Conservation (phyloP, 2,113 vertebrate genomes). For the Macrotis lagotis region DNA sequence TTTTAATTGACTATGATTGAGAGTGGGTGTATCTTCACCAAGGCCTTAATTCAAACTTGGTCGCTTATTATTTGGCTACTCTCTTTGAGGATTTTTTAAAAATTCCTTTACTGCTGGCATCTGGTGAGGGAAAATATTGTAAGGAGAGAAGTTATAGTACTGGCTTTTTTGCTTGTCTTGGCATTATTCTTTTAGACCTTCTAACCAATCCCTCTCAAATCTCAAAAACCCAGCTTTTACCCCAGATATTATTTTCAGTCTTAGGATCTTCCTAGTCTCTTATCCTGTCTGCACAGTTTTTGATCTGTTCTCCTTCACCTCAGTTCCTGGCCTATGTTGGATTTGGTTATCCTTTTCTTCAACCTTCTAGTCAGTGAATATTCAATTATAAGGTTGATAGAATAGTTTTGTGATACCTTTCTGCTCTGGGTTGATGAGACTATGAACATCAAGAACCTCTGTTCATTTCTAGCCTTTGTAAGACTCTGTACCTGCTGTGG, state of each 20-base stretch:
- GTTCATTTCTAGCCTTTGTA: not conserved
- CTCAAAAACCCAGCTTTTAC: not conserved
- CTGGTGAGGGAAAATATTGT: not conserved
- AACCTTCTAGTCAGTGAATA: not conserved
- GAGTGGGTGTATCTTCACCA: not conserved
- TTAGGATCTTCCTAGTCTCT: not conserved
- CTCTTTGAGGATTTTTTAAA: not conserved
- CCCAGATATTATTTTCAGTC: not conserved
- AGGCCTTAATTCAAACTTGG: not conserved
- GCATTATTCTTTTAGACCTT: not conserved
- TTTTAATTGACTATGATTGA: not conserved
- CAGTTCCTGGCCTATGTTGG: not conserved
- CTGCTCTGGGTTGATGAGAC: not conserved
- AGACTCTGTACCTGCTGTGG: not conserved
- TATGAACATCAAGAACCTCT: not conserved
- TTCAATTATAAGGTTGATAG: not conserved
- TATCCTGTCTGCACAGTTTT: not conserved
- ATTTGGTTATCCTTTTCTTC: not conserved
- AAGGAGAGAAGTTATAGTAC: not conserved
- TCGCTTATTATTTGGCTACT: not conserved
- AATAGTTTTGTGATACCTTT: not conserved
- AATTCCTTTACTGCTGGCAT: not conserved
- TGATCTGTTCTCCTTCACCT: not conserved
- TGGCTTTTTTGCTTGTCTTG: not conserved
- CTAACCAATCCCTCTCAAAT: not conserved